phyloP scores from a whole-genome alignment of 1,140 invertebrate species.

The Neodiprion fabricii region DNA sequence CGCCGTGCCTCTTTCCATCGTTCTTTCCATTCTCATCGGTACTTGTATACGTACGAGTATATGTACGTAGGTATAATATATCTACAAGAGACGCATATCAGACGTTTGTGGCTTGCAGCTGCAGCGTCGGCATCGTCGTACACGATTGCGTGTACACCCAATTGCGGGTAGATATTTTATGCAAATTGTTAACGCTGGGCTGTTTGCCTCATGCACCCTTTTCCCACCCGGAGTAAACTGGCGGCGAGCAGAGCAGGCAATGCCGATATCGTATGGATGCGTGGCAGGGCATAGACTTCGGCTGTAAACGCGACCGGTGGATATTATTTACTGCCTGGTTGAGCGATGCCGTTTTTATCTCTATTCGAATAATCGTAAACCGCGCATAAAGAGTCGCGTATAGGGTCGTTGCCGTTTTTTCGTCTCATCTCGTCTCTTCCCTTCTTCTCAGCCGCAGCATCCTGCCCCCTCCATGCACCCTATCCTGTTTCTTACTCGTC shows the following conservation, averaged over 20 bases:
- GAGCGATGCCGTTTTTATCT: conserved; percentile 8
- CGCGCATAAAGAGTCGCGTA: conserved; percentile 7
- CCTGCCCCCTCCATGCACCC: too few relatives aligned
- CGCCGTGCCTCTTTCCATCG: too few relatives aligned
- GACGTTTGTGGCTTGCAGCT: too few relatives aligned
- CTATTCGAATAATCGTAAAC: neutral
- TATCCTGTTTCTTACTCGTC: too few relatives aligned
- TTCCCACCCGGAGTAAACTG: neutral
- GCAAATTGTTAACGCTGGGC: neutral
- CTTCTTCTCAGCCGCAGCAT: neutral
- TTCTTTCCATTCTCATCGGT: too few relatives aligned
- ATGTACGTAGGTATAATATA: too few relatives aligned
- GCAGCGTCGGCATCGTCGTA: too few relatives aligned
- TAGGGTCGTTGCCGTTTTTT: neutral
- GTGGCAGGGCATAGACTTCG: neutral
- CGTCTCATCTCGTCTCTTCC: neutral
- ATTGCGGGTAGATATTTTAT: neutral
- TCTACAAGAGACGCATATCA: too few relatives aligned
- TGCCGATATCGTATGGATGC: conserved; percentile 1
- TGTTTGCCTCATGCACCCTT: too few relatives aligned
- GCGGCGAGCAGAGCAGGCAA: neutral
- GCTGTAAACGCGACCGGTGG: neutral
- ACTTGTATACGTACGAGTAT: too few relatives aligned
- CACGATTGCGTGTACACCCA: too few relatives aligned
- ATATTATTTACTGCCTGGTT: conserved; percentile 13